Conservation (phyloP, 2,888 invertebrate species). For the Scaptomyza caliginosa region DNA sequence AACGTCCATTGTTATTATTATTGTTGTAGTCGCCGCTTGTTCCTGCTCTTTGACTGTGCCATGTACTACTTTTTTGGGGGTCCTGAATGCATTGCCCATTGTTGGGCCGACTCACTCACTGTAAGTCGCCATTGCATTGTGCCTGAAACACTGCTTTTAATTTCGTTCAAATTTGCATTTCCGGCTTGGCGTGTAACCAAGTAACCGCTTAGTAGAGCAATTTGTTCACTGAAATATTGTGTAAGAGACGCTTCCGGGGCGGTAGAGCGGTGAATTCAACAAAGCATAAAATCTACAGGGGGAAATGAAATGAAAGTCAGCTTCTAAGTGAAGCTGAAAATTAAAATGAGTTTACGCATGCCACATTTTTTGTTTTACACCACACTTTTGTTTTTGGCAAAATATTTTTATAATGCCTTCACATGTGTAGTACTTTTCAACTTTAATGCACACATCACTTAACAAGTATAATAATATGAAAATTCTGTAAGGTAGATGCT, state of each 20-base stretch:
- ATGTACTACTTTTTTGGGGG: not conserved
- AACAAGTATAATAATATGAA: not conserved
- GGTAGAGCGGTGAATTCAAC: slow-evolving; percentile 3
- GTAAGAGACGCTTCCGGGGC: not conserved
- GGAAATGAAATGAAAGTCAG: slow-evolving; percentile 15
- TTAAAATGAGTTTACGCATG: slow-evolving; percentile 15
- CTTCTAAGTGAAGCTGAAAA: slow-evolving; percentile 4
- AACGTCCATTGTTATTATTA: slow-evolving; percentile 20
- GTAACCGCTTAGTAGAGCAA: slow-evolving; percentile 36
- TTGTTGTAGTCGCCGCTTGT: not conserved
- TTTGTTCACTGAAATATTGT: slow-evolving; percentile 16
- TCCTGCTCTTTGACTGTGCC: slow-evolving; percentile 12
- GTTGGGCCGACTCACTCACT: slow-evolving; percentile 14
- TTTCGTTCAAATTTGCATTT: slow-evolving; percentile 53
- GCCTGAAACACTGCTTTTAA: slow-evolving; percentile 41
- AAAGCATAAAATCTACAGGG: slow-evolving; percentile 4
- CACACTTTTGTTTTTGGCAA: not conserved
- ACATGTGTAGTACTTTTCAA: not conserved
- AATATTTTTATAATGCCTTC: not conserved
- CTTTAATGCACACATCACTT: not conserved
- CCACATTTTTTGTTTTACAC: not conserved
- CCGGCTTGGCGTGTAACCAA: slow-evolving; percentile 42
- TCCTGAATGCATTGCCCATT: slow-evolving; percentile 8
- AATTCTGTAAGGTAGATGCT: not conserved
- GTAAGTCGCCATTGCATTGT: slow-evolving; percentile 2